Conservation (phyloP, 2,797 vertebrate genomes). For the Erpetoichthys calabaricus region DNA sequence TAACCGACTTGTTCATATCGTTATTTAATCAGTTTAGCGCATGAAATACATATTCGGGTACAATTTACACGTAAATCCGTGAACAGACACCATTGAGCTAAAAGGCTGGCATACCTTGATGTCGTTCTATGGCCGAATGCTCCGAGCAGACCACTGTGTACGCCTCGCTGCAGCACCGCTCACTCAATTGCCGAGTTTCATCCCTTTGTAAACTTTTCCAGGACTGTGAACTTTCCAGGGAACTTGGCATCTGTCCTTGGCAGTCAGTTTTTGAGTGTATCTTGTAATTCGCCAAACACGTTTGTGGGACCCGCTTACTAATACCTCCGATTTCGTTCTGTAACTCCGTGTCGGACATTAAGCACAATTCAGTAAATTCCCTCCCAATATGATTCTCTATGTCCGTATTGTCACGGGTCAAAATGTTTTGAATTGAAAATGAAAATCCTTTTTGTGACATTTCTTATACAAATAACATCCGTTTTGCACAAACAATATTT, state of each 20-base stretch:
- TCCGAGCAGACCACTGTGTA: constrained; percentile 24
- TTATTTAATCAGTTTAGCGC: too few relatives aligned
- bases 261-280: constrained; percentile 8
- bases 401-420: constrained; percentile 30
- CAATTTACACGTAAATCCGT: too few relatives aligned
- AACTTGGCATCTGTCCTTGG: constrained; percentile 13
- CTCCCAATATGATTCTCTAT: constrained; percentile 1
- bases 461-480: constrained; percentile 18
- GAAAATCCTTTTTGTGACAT: constrained; percentile 49
- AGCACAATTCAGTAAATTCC: constrained; percentile 9
- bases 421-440: constrained; percentile 57
- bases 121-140: constrained; percentile 8
- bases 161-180: constrained; percentile 23
- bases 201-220: constrained; percentile 11
- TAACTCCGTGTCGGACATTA: constrained; percentile 9
- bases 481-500: too few relatives aligned
- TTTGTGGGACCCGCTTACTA: constrained; percentile 1
- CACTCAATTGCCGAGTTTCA: constrained; percentile 18
- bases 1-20: too few relatives aligned
- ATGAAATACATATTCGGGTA: too few relatives aligned
- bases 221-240: constrained; percentile 12
- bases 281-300: constrained; percentile 4
- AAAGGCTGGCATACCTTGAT: constrained; percentile 23
- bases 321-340: constrained; percentile 6
- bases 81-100: not conserved